Base-by-base conservation (phyloP, 2,888 invertebrate species). In the Drosophila nr. medialis region DNA sequence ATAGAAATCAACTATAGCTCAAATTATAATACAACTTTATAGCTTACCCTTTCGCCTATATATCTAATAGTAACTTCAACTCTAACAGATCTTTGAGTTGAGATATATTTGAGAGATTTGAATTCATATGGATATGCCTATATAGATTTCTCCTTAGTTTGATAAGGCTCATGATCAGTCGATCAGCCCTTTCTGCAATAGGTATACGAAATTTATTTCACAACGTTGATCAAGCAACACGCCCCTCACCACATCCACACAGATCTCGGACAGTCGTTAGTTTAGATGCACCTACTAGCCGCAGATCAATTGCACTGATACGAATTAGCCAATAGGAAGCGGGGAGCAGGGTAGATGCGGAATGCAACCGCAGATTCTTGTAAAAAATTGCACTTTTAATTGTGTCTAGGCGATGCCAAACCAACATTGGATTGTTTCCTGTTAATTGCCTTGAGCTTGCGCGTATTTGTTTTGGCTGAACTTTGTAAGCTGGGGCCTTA, bases 161-260 rank as follows among this genome's bases (percentile, higher is more conserved):
- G 34, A 27, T 24, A n/a, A 50, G 4, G 34, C 58, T 0, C 8
- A 29, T 38, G 10, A 13, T 5, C 30, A 66, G 18, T 55, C 59
- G 62, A 54, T 27, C 30, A 65, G 61, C 54, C 27, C 49, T 45
- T 51, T 36, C 24, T 4, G 30, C 10, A 42, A 49, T 38, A 34
- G 48, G 64, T 70, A 66, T 49, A 7, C 2, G 59, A 90, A 91
- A 90, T 90, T 91, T 91, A 90, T 91, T 91, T 86, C 77, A 75
- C 83, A 86, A 86, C 90, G 87, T 83, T 24, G 24, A 24, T 45
- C 45, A 15, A 15, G 45, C 45, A 45, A 42, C 78, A 91, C 91
- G 90, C 91, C 91, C 75, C 76, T 75, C 60, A 30, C 38, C 49
- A 59, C 54, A 32, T 48, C 42, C 27, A 34, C 32, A 64, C n/a